These are phyloP conservation scores for Engystomops pustulosus DNA, from an alignment of 2,113 vertebrate genomes.

Conservation along the genomic window DNA sequence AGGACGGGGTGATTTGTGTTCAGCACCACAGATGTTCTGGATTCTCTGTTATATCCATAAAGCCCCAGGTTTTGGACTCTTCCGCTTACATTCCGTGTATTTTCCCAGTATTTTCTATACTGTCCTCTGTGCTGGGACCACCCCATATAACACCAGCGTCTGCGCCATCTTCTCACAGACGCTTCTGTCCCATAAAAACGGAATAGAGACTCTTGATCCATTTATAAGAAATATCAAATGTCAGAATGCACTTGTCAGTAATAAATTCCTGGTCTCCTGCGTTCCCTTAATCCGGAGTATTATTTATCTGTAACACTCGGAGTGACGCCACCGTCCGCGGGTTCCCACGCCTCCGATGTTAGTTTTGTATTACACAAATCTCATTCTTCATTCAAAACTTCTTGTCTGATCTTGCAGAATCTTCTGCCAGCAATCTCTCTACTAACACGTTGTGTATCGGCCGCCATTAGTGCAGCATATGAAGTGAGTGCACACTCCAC, in stretches of 20 bases:
- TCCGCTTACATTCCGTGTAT: too few species aligned
- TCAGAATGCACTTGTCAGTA: conserved; percentile 3
- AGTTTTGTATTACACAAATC: conserved; percentile 32
- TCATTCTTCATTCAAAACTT: conserved; percentile 19
- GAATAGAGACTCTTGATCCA: not conserved
- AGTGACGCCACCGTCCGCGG: not conserved
- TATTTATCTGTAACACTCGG: not conserved
- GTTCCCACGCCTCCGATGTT: conserved; percentile 46
- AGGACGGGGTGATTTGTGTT: too few species aligned
- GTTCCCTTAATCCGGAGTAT: conserved; percentile 21
- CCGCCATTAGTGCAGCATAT: not conserved
- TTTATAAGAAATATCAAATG: not conserved
- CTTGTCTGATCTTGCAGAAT: conserved; percentile 52
- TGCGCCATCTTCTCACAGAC: too few species aligned
- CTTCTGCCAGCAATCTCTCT: conserved; percentile 12
- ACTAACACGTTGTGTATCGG: not conserved
- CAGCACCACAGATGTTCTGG: too few species aligned
- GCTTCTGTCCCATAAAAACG: not conserved
- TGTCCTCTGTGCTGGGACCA: too few species aligned
- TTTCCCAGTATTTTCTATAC: too few species aligned
- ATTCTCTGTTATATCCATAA: too few species aligned
- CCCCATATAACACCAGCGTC: too few species aligned
- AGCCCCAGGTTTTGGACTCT: too few species aligned
- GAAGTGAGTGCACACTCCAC: too few species aligned
- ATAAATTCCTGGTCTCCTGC: not conserved